Conservation (phyloP, 2,113 vertebrate genomes). For the Vulpes vulpes region DNA sequence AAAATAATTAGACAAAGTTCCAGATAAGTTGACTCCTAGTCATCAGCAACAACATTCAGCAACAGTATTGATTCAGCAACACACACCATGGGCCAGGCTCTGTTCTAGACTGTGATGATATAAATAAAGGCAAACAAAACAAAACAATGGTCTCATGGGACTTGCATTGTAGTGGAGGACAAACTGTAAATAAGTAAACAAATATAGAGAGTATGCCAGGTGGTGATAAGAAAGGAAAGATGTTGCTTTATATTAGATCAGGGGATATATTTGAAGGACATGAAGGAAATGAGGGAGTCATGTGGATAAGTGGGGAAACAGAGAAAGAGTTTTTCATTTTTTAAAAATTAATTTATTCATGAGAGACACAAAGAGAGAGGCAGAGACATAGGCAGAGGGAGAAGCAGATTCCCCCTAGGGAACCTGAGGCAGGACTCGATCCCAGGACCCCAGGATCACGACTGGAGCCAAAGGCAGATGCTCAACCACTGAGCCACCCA, state of each 20-base stretch:
- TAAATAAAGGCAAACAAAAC: background rate
- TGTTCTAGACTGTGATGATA: background rate
- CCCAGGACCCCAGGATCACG: no score
- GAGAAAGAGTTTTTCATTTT: no score
- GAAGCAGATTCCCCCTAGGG: no score
- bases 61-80: background rate
- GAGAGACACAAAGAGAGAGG: no score
- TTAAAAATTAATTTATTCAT: no score
- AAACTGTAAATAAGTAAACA: background rate
- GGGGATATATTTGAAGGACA: background rate
- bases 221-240: background rate
- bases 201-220: background rate
- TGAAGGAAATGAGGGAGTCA: background rate
- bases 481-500: no score
- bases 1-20: background rate
- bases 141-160: background rate
- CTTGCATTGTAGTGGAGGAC: background rate
- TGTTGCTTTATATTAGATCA: background rate
- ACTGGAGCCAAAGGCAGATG: no score
- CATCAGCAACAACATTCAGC: background rate
- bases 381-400: no score
- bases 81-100: no score
- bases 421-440: no score
- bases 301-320: background rate
- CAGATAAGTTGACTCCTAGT: background rate